phyloP scores from a whole-genome alignment of 2,888 invertebrate species.

The Stenoptilia bipunctidactyla region DNA sequence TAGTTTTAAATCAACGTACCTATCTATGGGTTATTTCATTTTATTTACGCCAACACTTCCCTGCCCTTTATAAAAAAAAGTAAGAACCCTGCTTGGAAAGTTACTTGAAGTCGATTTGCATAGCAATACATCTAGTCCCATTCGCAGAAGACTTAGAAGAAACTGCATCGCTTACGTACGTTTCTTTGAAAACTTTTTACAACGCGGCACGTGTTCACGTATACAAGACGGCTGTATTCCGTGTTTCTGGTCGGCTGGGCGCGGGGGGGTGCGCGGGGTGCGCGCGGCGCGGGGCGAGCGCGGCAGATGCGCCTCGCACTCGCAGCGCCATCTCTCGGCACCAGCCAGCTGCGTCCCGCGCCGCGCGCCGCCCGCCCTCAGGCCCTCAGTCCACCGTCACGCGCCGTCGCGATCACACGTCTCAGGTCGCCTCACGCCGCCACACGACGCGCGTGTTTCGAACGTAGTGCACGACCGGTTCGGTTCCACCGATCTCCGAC shows the following conservation, averaged over 20 bases:
- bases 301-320: slow-evolving; percentile 66
- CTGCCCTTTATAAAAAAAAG: too few relatives aligned
- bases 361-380: slow-evolving; percentile 53
- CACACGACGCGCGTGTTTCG: slow-evolving; percentile 64
- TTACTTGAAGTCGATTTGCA: too few relatives aligned
- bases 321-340: slow-evolving; percentile 64
- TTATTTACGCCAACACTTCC: too few relatives aligned
- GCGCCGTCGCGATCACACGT: slow-evolving; percentile 56
- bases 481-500: slow-evolving; percentile 36
- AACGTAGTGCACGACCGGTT: slow-evolving; percentile 65
- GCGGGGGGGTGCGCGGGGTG: slow-evolving; percentile 26
- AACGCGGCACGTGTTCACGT: slow-evolving; percentile 52
- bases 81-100: too few relatives aligned
- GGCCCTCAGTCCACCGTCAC: slow-evolving; percentile 66
- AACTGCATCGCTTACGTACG: slow-evolving; percentile 3
- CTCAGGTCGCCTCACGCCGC: slow-evolving; percentile 38
- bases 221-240: slow-evolving; percentile 57
- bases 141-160: too few relatives aligned
- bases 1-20: too few relatives aligned
- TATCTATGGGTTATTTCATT: too few relatives aligned
- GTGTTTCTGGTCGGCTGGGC: slow-evolving; percentile 40
- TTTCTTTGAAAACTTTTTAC: neutral
- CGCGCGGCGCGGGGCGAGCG: slow-evolving; percentile 34
- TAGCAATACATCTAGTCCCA: too few relatives aligned
- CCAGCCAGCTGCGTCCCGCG: slow-evolving; percentile 47